Evolutionary conservation across 2,113 vertebrate genomes (phyloP).

Genomic region (Pipra filicauda): DNA sequence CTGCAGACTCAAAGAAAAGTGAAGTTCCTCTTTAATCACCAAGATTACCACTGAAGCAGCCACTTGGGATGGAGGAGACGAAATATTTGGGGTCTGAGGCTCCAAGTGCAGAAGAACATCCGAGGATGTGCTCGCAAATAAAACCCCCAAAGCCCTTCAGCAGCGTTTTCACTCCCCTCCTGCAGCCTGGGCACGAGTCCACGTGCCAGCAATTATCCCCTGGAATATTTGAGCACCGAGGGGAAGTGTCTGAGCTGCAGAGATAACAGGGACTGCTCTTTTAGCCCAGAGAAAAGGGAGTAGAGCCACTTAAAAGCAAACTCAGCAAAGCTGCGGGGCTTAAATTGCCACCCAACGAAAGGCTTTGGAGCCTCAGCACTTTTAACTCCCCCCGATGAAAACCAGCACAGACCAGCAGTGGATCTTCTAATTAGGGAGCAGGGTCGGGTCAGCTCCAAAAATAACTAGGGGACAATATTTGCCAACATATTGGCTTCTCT

Average conservation of each 20-base stretch:
- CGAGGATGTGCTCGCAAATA: neutral
- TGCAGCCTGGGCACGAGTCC: neutral
- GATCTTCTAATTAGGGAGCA: neutral
- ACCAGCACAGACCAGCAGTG: neutral
- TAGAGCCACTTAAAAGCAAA: neutral
- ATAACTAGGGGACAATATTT: neutral
- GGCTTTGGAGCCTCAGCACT: neutral
- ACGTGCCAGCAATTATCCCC: neutral
- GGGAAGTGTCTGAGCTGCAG: neutral
- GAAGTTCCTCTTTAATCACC: rapidly evolving
- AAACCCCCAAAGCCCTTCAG: neutral
- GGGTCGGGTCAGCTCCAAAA: neutral
- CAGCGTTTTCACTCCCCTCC: neutral
- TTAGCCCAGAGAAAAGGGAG: neutral
- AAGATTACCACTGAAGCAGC: neutral
- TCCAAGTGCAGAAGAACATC: neutral
- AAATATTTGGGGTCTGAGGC: neutral
- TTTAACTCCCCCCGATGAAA: neutral
- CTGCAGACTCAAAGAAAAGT: too few relatives aligned
- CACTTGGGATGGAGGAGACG: neutral
- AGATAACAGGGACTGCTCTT: neutral
- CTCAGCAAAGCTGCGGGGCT: neutral
- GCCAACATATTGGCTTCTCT: neutral
- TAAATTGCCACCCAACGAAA: neutral
- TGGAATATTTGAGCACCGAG: neutral